A percentile compares a stretch with the other conserved stretches of the same genome.
These are phyloP conservation scores for Avahi laniger DNA, from an alignment of 2,797 vertebrate species.

Conservation along the genomic window DNA sequence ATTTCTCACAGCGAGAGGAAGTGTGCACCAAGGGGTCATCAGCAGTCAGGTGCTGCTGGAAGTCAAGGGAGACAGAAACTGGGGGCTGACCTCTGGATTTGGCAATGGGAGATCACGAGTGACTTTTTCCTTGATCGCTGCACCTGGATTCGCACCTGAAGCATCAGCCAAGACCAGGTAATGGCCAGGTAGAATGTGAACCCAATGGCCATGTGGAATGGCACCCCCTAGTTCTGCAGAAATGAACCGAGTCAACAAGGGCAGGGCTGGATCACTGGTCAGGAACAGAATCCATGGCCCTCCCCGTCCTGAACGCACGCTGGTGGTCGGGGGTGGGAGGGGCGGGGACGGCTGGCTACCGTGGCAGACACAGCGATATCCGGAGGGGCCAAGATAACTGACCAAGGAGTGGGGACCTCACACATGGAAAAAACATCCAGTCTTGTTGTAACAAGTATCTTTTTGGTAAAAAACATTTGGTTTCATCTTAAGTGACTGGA, in stretches of 20 bases:
- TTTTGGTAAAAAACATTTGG: background rate
- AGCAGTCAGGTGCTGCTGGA: background rate
- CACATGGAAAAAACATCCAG: background rate
- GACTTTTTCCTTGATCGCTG: background rate
- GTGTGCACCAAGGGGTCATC: fast-evolving
- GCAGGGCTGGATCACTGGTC: background rate
- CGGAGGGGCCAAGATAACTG: background rate
- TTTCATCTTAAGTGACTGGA: background rate
- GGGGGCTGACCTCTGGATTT: background rate
- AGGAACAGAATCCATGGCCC: background rate
- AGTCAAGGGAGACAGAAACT: background rate
- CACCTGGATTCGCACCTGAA: background rate
- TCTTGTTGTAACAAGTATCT: background rate
- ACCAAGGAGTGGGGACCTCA: background rate
- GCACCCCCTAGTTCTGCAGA: background rate
- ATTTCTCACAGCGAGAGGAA: background rate
- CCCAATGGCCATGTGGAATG: background rate
- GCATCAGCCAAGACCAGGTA: background rate
- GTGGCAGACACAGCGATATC: background rate
- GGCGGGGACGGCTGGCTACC: background rate
- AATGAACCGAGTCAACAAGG: background rate
- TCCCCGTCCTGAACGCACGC: fast-evolving
- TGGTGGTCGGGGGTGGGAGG: too few species aligned
- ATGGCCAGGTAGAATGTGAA: background rate
- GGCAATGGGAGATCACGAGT: background rate